Base-by-base conservation (phyloP, 2,888 invertebrate genomes). In the Apamea crenata region DNA sequence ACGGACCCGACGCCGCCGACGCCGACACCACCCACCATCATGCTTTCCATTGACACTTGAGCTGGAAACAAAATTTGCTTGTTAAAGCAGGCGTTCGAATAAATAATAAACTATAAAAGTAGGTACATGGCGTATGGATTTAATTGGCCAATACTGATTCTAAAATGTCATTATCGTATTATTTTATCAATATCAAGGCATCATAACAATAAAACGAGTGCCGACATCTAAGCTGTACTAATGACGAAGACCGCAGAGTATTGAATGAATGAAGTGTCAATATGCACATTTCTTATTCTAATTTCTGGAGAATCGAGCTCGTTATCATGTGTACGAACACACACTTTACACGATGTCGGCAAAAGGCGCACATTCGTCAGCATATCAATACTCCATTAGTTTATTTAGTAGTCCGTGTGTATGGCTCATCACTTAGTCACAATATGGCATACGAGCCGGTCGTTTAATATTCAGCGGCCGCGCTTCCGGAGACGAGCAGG, bases 31-130 rank as follows among this genome's bases (percentile, higher is more conserved):
- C 98, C 98, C 91, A 97, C 97, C 95, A 98, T 97, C 97, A 98
- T 97, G 91, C 98, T 98, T 94, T 98, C 98, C 97, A 98, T 97
- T 79, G 98, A 98, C 91, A 98, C 96, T 95, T 98, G 97, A 91
- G 98, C 98, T 98, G 97, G 88, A 97, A 94, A 72, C 61, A 78
- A 40, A 88, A 4, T 65, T 81, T 21, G 14, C 65, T 76, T 53
- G 50, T 70, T 71, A 82, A 29, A 36, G 25, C 36, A 50, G 8
- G 25, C 40, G 10, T 32, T 40, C 4, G 6, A 3, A 18, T 75
- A 75, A 36, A 47, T n/a, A 18, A 25, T 7, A 44, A 44, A 40
- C 18, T 18, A 18, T 68, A 44, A 29, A 29, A 69, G 40, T n/a
- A n/a, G n/a, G n/a, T 29, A 14, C 47, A 50, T 14, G 21, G 8